Conservation (phyloP, 2,888 invertebrate species). For the Rhagium mordax region DNA sequence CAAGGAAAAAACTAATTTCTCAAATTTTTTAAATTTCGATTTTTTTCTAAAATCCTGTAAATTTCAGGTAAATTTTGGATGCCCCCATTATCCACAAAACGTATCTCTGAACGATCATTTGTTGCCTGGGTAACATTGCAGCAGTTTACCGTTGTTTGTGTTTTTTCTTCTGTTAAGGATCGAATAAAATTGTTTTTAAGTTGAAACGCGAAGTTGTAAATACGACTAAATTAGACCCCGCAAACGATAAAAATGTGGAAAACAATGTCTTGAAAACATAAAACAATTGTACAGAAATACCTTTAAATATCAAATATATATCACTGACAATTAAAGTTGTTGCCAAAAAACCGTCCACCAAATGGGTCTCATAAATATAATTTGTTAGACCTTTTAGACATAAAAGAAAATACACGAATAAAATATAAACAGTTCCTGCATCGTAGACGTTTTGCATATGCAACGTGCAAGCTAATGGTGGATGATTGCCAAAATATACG, state of each 20-base stretch:
- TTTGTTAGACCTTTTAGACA: background rate
- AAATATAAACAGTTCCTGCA: background rate
- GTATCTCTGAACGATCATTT: no score
- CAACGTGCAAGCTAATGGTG: background rate
- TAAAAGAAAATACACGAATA: background rate
- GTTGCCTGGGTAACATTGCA: no score
- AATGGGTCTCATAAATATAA: background rate
- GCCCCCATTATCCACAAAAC: no score
- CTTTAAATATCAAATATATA: background rate
- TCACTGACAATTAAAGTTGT: background rate
- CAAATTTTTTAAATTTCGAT: no score
- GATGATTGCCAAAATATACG: conserved; percentile 32
- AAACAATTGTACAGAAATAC: background rate
- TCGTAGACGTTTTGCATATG: background rate
- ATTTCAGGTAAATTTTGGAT: no score
- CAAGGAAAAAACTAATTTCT: no score
- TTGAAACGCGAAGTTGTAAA: background rate
- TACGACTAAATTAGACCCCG: background rate
- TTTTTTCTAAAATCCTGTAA: no score
- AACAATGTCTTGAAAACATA: background rate
- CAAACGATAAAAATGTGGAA: background rate
- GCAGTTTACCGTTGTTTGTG: no score
- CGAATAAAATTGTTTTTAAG: no score
- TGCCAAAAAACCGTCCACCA: conserved; percentile 9
- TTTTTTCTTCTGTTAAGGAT: no score